A percentile compares a stretch with the other conserved stretches of the same genome.
Evolutionary conservation across 2,888 invertebrate species (phyloP).

Genomic region (Zhengitettix transpicula): DNA sequence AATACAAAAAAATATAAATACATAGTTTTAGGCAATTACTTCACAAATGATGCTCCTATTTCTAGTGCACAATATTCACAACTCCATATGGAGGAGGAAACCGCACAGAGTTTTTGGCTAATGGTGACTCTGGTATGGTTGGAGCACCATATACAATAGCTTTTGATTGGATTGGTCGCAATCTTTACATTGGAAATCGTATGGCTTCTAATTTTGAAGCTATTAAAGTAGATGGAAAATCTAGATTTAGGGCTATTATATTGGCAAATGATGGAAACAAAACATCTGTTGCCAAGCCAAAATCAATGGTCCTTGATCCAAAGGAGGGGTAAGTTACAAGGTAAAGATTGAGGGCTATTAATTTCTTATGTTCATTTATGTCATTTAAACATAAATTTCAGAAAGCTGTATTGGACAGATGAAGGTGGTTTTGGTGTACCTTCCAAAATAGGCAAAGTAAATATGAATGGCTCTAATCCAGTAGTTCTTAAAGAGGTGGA

Average conservation of each 20-base stretch:
- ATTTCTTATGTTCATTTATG: neutral
- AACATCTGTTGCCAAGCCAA: conserved; percentile 74
- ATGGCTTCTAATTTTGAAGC: conserved; percentile 83
- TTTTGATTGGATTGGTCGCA: conserved; percentile 93
- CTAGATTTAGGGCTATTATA: conserved; percentile 67
- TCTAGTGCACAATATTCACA: conserved; percentile 65
- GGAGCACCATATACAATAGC: conserved; percentile 84
- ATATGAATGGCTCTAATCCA: conserved; percentile 83
- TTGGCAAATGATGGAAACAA: conserved; percentile 77
- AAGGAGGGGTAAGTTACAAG: conserved; percentile 57
- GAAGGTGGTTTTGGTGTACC: conserved; percentile 83
- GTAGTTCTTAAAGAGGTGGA: conserved; percentile 54
- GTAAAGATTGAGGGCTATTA: neutral
- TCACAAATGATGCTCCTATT: neutral
- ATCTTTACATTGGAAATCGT: conserved; percentile 82
- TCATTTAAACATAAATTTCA: conserved; percentile 21
- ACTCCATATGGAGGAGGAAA: conserved; percentile 77
- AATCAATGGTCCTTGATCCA: conserved; percentile 77
- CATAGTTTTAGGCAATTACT: conserved; percentile 1
- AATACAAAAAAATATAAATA: neutral
- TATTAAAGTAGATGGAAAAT: conserved; percentile 68
- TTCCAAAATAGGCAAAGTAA: conserved; percentile 73
- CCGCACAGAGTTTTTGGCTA: conserved; percentile 61
- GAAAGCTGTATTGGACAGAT: conserved; percentile 89
- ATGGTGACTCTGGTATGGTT: conserved; percentile 61